phyloP scores from a whole-genome alignment of 2,888 invertebrate genomes.

The Heterodera filipjevi region DNA sequence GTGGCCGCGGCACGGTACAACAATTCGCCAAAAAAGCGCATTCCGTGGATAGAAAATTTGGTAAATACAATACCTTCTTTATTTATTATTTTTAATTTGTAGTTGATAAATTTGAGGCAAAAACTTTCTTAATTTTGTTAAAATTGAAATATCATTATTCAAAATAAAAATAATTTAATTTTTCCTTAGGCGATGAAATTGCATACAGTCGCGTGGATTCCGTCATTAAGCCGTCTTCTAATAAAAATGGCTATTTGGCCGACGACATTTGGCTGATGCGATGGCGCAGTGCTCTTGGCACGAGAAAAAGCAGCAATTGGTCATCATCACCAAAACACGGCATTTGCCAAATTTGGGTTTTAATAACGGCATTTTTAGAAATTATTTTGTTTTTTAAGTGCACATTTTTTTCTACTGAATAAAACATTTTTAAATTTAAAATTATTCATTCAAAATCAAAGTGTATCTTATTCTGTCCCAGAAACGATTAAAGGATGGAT shows the following conservation, averaged over 20 bases:
- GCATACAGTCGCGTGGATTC: background rate
- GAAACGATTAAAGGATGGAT: no score
- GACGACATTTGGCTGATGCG: constrained; percentile 10
- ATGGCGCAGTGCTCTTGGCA: background rate
- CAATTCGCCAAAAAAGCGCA: background rate
- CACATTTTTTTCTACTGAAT: no score
- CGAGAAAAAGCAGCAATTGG: background rate
- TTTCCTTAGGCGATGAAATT: background rate
- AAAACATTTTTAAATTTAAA: no score
- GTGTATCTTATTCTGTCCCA: no score
- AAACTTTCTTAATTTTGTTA: background rate
- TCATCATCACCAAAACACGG: background rate
- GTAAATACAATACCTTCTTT: background rate
- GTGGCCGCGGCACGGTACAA: background rate
- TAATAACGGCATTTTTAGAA: no score
- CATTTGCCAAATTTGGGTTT: background rate
- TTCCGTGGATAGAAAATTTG: background rate
- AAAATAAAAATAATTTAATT: no score
- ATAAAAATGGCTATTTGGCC: background rate
- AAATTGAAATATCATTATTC: no score
- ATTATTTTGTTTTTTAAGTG: no score
- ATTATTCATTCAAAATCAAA: no score
- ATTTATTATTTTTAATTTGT: background rate
- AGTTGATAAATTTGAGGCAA: no score
- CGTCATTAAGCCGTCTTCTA: background rate